Conservation (phyloP, 2,797 vertebrate genomes). For the Nyctalus aviator region DNA sequence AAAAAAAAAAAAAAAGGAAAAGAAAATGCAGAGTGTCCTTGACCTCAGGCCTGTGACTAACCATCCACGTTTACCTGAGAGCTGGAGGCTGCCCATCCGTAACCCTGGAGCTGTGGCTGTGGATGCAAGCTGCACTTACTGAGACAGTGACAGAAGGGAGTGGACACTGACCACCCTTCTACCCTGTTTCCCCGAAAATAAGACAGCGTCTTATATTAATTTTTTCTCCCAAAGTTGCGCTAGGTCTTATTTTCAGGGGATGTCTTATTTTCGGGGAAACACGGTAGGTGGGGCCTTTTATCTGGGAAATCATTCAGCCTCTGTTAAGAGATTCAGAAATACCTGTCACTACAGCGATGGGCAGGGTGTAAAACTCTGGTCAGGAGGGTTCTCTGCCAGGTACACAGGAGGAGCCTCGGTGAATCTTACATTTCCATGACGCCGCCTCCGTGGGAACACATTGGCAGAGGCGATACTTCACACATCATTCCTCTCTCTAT, state of each 20-base stretch:
- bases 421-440: background rate
- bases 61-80: background rate
- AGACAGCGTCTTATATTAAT: too few species aligned
- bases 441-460: background rate
- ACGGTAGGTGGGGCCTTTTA: background rate
- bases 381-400: background rate
- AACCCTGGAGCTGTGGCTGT: background rate
- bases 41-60: background rate
- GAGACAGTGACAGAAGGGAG: background rate
- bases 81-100: background rate
- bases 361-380: background rate
- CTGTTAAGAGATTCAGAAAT: constrained; percentile 31
- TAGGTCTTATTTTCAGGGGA: too few species aligned
- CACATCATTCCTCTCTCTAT: background rate
- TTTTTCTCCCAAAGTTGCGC: too few species aligned
- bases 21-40: background rate
- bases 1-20: background rate
- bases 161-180: background rate
- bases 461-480: background rate
- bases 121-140: background rate
- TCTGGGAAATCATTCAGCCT: background rate
- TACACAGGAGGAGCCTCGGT: background rate
- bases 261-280: too few species aligned
- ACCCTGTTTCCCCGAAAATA: too few species aligned
- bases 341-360: background rate